Conservation (phyloP, 2,888 invertebrate species). For the Oscheius sp. region DNA sequence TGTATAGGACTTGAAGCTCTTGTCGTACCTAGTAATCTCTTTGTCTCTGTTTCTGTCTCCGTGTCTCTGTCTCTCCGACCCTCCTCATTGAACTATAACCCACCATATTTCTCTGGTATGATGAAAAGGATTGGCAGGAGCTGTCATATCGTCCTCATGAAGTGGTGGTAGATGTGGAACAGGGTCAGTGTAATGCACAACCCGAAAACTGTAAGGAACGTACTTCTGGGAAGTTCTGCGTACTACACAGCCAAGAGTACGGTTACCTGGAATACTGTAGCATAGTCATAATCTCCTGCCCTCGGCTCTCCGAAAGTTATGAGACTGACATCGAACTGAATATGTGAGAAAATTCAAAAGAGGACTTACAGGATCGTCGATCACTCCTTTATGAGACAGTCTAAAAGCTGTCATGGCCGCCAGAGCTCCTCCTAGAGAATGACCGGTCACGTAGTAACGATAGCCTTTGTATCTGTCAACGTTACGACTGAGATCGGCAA, state of each 20-base stretch:
- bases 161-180: conserved; percentile 57
- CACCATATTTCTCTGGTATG: conserved; percentile 56
- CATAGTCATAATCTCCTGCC: conserved; percentile 49
- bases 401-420: conserved; percentile 53
- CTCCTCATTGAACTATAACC: neutral
- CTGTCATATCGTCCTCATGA: conserved; percentile 42
- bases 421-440: conserved; percentile 57
- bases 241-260: neutral
- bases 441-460: conserved; percentile 49
- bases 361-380: conserved; percentile 12
- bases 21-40: conserved; percentile 47
- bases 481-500: neutral
- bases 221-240: conserved; percentile 33
- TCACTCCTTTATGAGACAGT: conserved; percentile 39
- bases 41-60: neutral
- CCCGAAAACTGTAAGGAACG: conserved; percentile 52
- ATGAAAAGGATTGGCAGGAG: conserved; percentile 51
- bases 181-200: conserved; percentile 54
- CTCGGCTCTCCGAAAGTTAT: conserved; percentile 57
- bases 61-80: neutral
- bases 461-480: conserved; percentile 45
- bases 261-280: conserved; percentile 45
- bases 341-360: neutral
- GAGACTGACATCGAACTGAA: conserved; percentile 43
- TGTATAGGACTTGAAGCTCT: conserved; percentile 46